Conservation (phyloP, 1,140 invertebrate species). For the Phthorimaea operculella region DNA sequence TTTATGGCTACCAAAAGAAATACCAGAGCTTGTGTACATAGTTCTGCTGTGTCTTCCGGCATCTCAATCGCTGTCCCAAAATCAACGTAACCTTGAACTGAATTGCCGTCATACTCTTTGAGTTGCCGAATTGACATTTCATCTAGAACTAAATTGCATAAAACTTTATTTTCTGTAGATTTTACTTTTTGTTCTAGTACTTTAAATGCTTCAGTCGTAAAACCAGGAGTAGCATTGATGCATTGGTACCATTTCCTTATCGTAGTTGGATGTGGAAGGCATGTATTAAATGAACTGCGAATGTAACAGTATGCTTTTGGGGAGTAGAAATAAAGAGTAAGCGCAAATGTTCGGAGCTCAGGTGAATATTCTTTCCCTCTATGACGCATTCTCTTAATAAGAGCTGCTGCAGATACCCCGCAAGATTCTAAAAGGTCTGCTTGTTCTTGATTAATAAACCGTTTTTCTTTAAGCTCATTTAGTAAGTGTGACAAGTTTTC, state of each 20-base stretch:
- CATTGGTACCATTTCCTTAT: conserved; percentile 10
- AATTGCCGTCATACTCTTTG: conserved; percentile 1
- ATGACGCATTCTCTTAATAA: too few species aligned
- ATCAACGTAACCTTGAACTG: conserved; percentile 3
- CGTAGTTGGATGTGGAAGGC: conserved; percentile 11
- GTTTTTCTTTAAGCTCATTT: too few species aligned
- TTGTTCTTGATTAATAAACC: too few species aligned
- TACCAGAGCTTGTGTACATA: conserved; percentile 33
- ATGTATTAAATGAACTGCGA: too few species aligned
- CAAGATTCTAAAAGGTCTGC: too few species aligned
- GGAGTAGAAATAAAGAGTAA: too few species aligned
- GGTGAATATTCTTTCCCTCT: conserved; percentile 7
- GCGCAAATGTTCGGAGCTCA: too few species aligned
- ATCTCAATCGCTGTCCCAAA: background rate
- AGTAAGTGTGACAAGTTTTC: too few species aligned
- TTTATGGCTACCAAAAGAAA: conserved; percentile 32
- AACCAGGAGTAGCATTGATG: conserved; percentile 13
- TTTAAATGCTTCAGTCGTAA: conserved; percentile 12
- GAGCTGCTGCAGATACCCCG: too few species aligned
- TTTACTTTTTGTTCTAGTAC: conserved; percentile 9
- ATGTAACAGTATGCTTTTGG: too few species aligned
- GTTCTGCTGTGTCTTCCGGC: background rate
- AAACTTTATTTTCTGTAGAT: background rate
- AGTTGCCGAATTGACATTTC: background rate
- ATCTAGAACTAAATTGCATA: conserved; percentile 7